Conservation (phyloP, 1,140 invertebrate genomes). For the Odontomachus brunneus region DNA sequence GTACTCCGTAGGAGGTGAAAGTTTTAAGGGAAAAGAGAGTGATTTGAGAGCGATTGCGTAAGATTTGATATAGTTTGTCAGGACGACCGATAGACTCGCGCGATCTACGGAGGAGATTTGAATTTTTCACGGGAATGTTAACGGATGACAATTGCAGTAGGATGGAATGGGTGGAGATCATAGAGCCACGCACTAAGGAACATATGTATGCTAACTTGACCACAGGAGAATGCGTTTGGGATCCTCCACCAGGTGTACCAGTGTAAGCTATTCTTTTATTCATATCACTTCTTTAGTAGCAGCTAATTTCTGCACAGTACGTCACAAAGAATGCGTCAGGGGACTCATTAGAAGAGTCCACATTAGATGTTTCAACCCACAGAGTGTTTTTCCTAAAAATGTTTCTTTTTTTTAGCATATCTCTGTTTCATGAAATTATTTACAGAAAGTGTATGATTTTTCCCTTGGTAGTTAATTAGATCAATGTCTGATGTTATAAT, state of each 20-base stretch:
- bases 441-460: no score
- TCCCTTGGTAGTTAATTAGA: no score
- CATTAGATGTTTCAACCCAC: no score
- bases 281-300: neutral
- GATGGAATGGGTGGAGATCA: conserved; percentile 99
- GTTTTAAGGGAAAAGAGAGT: conserved; percentile 21
- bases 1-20: conserved; percentile 30
- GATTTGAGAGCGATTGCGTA: conserved; percentile 20
- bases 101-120: neutral
- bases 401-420: no score
- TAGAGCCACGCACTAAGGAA: conserved; percentile 98
- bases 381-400: no score
- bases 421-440: no score
- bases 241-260: conserved; percentile 93
- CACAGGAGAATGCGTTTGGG: conserved; percentile 99
- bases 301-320: neutral
- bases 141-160: conserved; percentile 82
- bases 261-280: conserved; percentile 87
- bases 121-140: neutral
- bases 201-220: conserved; percentile 99
- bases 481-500: no score
- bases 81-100: neutral
- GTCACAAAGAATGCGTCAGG: no score
- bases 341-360: no score
- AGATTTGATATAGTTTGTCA: conserved; percentile 5